These are phyloP conservation scores for Drosophila buzzatii DNA, from an alignment of 2,888 invertebrate species.

Conservation along the genomic window DNA sequence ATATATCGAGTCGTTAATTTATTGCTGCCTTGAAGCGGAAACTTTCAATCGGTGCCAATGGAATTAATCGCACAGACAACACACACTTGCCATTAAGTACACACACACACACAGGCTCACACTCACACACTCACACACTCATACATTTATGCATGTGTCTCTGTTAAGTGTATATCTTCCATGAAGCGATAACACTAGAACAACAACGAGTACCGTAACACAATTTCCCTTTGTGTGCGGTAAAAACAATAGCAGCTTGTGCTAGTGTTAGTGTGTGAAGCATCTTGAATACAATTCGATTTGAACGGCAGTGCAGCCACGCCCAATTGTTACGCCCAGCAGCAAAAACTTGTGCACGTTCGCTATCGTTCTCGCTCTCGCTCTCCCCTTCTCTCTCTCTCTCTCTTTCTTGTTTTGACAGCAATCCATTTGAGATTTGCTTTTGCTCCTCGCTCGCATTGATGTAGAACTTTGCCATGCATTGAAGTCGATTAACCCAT, in stretches of 20 bases:
- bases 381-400: too few species aligned
- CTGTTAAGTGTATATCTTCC: constrained; percentile 50
- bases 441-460: not conserved
- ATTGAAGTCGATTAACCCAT: constrained; percentile 28
- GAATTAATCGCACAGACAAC: constrained; percentile 72
- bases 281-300: constrained; percentile 53
- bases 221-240: constrained; percentile 41
- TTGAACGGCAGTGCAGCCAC: constrained; percentile 10
- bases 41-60: constrained; percentile 80
- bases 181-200: constrained; percentile 50
- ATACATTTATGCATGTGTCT: constrained; percentile 55
- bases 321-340: not conserved
- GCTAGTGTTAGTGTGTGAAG: constrained; percentile 18
- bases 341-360: constrained; percentile 42
- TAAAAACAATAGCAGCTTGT: constrained; percentile 34
- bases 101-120: constrained; percentile 26
- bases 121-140: constrained; percentile 6
- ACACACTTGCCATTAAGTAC: constrained; percentile 60
- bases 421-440: constrained; percentile 56
- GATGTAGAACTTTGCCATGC: constrained; percentile 9
- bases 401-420: constrained; percentile 45
- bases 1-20: constrained; percentile 65
- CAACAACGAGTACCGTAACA: constrained; percentile 35
- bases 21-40: constrained; percentile 75
- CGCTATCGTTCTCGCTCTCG: not conserved